Percentiles rank a stretch among this genome's conserved stretches.
Conservation (phyloP, 2,888 invertebrate species). For the Caenorhabditis sp. region DNA sequence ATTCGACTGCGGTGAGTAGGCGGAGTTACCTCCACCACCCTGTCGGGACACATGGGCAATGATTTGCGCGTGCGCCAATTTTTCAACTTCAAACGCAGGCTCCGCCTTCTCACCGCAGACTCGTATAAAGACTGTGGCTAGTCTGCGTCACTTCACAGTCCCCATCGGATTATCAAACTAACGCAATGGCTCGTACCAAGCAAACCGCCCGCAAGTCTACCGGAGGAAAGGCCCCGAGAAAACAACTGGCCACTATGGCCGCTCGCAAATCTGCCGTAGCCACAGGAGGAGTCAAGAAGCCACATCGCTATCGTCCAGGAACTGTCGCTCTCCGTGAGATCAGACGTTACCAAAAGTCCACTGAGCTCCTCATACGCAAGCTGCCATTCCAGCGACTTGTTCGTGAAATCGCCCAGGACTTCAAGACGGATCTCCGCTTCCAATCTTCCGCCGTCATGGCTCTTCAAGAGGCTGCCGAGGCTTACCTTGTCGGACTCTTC, state of each 20-base stretch:
- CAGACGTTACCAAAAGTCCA: slow-evolving; percentile 96
- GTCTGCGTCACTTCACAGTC: slow-evolving; percentile 5
- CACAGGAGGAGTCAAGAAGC: slow-evolving; percentile 92
- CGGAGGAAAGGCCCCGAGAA: slow-evolving; percentile 96
- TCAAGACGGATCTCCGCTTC: slow-evolving; percentile 73
- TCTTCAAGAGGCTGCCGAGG: slow-evolving; percentile 85
- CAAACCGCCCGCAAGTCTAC: slow-evolving; percentile 97
- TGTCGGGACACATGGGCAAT: slow-evolving; percentile 30
- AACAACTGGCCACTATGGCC: slow-evolving; percentile 92
- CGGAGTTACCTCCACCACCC: slow-evolving; percentile 23
- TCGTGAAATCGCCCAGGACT: slow-evolving; percentile 73
- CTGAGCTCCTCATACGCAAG: slow-evolving; percentile 86
- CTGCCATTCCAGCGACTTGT: slow-evolving; percentile 73
- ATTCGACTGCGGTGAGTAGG: slow-evolving; percentile 25
- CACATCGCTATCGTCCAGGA: slow-evolving; percentile 96
- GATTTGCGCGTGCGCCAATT: neutral
- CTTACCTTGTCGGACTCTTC: slow-evolving; percentile 91
- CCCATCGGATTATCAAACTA: slow-evolving; percentile 30
- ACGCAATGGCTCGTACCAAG: slow-evolving; percentile 94
- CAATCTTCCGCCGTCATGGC: slow-evolving; percentile 68
- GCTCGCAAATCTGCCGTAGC: slow-evolving; percentile 91
- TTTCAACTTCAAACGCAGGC: neutral
- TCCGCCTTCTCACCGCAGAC: slow-evolving; percentile 29
- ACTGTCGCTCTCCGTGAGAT: slow-evolving; percentile 97
- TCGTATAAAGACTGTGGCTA: neutral